These are phyloP conservation scores for Cyanoderma ruficeps DNA, from an alignment of 2,113 vertebrate genomes.

Conservation along the genomic window DNA sequence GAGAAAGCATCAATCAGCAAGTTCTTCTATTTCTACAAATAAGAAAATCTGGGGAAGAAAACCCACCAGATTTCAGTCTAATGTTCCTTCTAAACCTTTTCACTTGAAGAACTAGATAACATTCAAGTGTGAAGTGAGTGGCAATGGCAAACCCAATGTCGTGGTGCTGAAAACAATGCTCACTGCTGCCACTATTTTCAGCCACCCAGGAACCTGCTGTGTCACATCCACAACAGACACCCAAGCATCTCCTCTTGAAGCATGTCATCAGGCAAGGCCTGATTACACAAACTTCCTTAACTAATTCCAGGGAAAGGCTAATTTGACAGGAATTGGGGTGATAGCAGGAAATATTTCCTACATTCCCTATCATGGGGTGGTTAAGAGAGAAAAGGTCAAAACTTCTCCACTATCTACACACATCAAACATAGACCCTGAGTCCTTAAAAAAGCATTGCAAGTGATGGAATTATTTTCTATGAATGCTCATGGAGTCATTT, in stretches of 20 bases:
- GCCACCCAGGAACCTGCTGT: not conserved
- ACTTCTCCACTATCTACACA: not conserved
- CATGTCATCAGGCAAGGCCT: not conserved
- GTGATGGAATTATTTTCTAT: not conserved
- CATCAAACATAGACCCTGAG: not conserved
- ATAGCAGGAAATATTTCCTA: not conserved
- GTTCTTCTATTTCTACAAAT: not conserved
- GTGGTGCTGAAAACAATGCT: not conserved
- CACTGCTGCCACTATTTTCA: not conserved
- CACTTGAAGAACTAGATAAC: not conserved
- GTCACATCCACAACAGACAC: not conserved
- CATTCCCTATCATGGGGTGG: accelerated
- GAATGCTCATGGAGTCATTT: not conserved
- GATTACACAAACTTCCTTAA: not conserved
- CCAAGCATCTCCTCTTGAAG: not conserved
- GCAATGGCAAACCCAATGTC: not conserved
- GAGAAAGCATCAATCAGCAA: not conserved
- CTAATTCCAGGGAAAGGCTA: not conserved
- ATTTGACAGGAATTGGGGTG: not conserved
- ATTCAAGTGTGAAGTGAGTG: not conserved
- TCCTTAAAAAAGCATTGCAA: not conserved
- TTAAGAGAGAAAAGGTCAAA: not conserved
- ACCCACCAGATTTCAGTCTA: not conserved
- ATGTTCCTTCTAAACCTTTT: not conserved
- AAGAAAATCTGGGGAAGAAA: not conserved